These are phyloP conservation scores for Aproaerema taeniolella DNA, from an alignment of 2,888 invertebrate genomes.

Conservation along the genomic window DNA sequence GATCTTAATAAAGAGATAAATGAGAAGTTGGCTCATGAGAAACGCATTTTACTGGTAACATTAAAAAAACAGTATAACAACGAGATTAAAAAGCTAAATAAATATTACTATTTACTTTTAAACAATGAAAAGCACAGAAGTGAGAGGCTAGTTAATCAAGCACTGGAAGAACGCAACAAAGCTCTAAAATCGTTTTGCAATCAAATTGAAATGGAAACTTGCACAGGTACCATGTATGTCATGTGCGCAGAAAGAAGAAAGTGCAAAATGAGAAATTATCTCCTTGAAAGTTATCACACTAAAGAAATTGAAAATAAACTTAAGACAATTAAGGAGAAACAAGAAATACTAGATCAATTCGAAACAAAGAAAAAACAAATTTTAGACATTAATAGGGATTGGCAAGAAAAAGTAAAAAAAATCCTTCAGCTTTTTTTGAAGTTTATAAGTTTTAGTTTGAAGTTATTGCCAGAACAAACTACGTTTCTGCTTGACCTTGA, in stretches of 20 bases:
- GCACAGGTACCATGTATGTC: constrained; percentile 60
- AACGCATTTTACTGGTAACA: constrained; percentile 30
- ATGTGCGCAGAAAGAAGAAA: constrained; percentile 64
- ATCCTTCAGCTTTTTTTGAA: constrained; percentile 57
- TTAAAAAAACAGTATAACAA: constrained; percentile 37
- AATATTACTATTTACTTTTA: constrained; percentile 53
- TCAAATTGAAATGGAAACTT: constrained; percentile 50
- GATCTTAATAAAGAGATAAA: constrained; percentile 50
- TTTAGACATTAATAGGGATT: constrained; percentile 46
- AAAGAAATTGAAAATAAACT: constrained; percentile 43
- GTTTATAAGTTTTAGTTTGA: constrained; percentile 59
- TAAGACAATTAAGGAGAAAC: constrained; percentile 42
- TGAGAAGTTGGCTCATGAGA: constrained; percentile 44
- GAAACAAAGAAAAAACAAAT: constrained; percentile 38
- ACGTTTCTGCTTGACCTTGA: constrained; percentile 61
- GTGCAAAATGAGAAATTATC: constrained; percentile 54
- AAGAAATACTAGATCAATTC: constrained; percentile 36
- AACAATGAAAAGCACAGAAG: constrained; percentile 44
- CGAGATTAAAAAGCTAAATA: constrained; percentile 48
- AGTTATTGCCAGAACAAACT: constrained; percentile 61
- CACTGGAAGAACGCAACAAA: constrained; percentile 50
- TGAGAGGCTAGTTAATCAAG: constrained; percentile 40
- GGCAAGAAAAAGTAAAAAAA: constrained; percentile 59
- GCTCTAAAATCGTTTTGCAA: constrained; percentile 49
- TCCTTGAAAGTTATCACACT: constrained; percentile 47